phyloP scores from a whole-genome alignment of 2,113 vertebrate species.

The Mungos mungo region DNA sequence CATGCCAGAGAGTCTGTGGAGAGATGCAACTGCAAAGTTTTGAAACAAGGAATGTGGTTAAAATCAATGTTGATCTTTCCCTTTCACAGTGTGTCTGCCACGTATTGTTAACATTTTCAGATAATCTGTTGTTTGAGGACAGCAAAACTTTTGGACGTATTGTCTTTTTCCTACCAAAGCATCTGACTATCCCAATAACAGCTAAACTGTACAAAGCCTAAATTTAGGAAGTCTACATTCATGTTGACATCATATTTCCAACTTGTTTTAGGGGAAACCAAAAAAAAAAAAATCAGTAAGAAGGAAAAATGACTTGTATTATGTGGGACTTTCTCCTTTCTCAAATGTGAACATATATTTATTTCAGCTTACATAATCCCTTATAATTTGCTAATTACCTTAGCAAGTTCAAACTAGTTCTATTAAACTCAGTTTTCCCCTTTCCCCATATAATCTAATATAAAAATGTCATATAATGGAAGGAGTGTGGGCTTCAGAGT shows the following conservation, averaged over 20 bases:
- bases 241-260: neutral
- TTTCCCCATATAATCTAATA: conserved; percentile 57
- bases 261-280: neutral
- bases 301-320: conserved; percentile 13
- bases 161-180: conserved; percentile 30
- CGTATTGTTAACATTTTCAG: conserved; percentile 68
- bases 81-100: conserved; percentile 27
- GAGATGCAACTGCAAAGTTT: conserved; percentile 50
- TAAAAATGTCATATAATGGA: conserved; percentile 54
- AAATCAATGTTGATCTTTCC: conserved; percentile 68
- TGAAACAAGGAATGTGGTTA: conserved; percentile 73
- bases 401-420: conserved; percentile 56
- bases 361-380: conserved; percentile 57
- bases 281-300: neutral
- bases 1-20: conserved; percentile 71
- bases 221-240: neutral
- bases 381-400: conserved; percentile 56
- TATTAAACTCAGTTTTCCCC: conserved; percentile 51
- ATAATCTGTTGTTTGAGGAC: conserved; percentile 54
- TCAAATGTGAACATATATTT: conserved; percentile 53
- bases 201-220: neutral
- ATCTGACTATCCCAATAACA: neutral
- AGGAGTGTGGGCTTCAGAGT: conserved; percentile 52
- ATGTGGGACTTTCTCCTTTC: conserved; percentile 45
- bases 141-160: conserved; percentile 45